Base-by-base conservation (phyloP, 2,797 vertebrate species). In the Ambastaia sidthimunki region DNA sequence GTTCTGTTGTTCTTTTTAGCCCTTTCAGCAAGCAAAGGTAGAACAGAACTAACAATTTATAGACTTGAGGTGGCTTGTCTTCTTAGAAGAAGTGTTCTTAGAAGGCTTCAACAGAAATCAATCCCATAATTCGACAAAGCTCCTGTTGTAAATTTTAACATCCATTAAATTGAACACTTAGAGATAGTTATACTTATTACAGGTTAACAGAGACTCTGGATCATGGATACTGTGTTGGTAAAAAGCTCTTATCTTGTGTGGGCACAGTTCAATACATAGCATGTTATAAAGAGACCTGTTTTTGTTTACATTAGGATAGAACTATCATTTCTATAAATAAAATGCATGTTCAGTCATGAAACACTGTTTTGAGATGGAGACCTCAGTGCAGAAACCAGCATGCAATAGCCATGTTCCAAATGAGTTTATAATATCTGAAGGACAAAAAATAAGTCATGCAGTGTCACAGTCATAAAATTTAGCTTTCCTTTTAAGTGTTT, bases 1-100 rank as follows among this genome's bases (percentile, higher is more conserved):
- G 63, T 81, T 84, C 59, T 47, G 18, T 12, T 37, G 31, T 70
- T 76, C n/a, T 71, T 67, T 57, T 25, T 60, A 28, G 12, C 54
- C 67, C 59, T 68, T 76, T 57, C 52, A 71, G 37, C 57, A 34
- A 50, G 47, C 54, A 41, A 67, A 41, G 37, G 71, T 71, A 71
- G 54, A 57, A 23, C 52, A 81, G 44, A 31, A 70, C 65, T 60
- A 59, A 62, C 54, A 48, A 60, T 70, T 59, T 60, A 67, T 74
- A 34, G 23, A 83, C 77, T 63, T 57, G 18, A 78, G 59, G 52
- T 50, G 75, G 44, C 47, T 54, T 48, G 66, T 59, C 23, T 55
- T 52, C 15, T 21, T 25, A 34, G n/a, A n/a, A n/a, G n/a, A n/a
- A n/a, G 54, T 68, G 62, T 73, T 72, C 60, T 52, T 41, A 28